Conservation (phyloP, 2,888 invertebrate species). For the Rhorus exstirpatorius region DNA sequence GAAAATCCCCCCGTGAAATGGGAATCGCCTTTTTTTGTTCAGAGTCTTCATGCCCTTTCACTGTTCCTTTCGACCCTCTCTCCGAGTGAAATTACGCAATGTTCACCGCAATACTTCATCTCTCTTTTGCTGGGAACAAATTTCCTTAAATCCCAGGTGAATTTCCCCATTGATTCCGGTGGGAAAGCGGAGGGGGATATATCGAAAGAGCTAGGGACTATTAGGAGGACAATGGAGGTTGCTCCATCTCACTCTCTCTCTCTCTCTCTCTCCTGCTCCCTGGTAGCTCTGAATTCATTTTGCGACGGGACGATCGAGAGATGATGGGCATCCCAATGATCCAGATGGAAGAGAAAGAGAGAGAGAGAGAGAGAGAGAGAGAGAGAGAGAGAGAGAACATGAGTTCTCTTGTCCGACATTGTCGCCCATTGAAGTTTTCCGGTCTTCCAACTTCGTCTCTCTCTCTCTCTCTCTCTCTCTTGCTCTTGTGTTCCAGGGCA, state of each 20-base stretch:
- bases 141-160: slow-evolving; percentile 70
- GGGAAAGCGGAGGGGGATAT: neutral
- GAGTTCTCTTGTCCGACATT: slow-evolving; percentile 59
- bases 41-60: neutral
- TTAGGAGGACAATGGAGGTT: slow-evolving; percentile 67
- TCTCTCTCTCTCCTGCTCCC: slow-evolving; percentile 20
- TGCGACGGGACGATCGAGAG: slow-evolving; percentile 60
- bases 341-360: slow-evolving; percentile 18
- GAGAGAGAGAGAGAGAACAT: slow-evolving; percentile 42
- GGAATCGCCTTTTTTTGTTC: slow-evolving; percentile 14
- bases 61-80: slow-evolving; percentile 1
- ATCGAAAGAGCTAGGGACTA: slow-evolving; percentile 61
- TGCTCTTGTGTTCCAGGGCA: slow-evolving; percentile 55
- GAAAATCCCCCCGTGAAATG: no score
- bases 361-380: slow-evolving; percentile 13
- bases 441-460: slow-evolving; percentile 47
- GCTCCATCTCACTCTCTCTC: slow-evolving; percentile 18
- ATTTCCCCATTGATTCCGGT: slow-evolving; percentile 67
- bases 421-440: slow-evolving; percentile 68
- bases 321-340: slow-evolving; percentile 59
- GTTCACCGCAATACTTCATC: slow-evolving; percentile 15
- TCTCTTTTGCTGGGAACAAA: slow-evolving; percentile 57
- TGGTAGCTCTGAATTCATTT: slow-evolving; percentile 67
- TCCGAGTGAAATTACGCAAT: slow-evolving; percentile 52
- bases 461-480: slow-evolving; percentile 28